phyloP scores from a whole-genome alignment of 2,888 invertebrate genomes.

The Dicyrtomina minuta region DNA sequence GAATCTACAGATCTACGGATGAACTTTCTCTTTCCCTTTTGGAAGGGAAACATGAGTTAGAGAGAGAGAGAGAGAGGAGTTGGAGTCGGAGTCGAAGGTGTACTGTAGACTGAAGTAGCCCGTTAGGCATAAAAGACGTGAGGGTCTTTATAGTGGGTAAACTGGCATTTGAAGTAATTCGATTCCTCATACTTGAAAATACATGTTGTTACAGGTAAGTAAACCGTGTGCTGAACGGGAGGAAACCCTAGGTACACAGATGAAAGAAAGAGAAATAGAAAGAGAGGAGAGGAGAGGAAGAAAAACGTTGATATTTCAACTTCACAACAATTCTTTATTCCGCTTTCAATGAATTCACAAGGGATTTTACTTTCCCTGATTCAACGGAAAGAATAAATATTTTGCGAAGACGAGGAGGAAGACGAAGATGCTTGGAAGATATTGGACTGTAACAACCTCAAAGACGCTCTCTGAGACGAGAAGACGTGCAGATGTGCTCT shows the following conservation, averaged over 20 bases:
- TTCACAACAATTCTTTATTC: conserved; percentile 6
- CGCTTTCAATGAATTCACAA: conserved; percentile 10
- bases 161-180: no score
- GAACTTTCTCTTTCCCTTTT: neutral
- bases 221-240: no score
- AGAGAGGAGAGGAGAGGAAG: neutral
- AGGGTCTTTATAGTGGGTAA: no score
- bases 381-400: conserved; percentile 9
- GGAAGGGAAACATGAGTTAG: neutral
- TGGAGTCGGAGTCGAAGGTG: no score
- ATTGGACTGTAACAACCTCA: neutral
- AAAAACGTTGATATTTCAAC: conserved; percentile 16
- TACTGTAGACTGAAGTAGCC: no score
- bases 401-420: neutral
- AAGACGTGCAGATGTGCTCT: neutral
- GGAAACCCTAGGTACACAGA: no score
- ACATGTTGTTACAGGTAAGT: no score
- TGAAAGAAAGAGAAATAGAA: no score
- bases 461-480: neutral
- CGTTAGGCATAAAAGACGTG: no score
- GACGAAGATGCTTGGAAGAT: neutral
- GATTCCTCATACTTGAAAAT: no score
- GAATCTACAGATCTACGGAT: no score
- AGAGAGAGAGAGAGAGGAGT: conserved; percentile 1
- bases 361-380: conserved; percentile 9